Evolutionary conservation across 2,888 invertebrate species (phyloP), one percentile per base, ranked within the genome.

Genomic region (Microdon myrmicae): DNA sequence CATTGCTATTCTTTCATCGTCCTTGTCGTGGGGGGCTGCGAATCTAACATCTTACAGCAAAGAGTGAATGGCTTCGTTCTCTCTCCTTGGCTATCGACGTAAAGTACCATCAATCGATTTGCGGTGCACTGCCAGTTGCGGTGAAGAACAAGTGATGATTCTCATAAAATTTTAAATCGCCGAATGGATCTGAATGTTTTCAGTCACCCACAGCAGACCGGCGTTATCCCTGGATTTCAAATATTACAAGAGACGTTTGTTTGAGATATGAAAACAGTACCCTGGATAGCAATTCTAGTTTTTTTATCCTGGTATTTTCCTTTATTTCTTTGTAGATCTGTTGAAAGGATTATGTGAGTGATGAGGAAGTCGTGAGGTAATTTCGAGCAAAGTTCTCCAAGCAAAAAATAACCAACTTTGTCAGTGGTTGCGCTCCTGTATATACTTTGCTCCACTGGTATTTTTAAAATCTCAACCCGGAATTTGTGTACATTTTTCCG

Each of bases 101-200:
- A 10, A 38, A 51, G 58, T 38, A 64, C 53, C 64, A 64, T 58
- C 64, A 58, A 58, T 64, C 64, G 64, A 64, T 64, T 64, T 58
- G 64, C 37, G 51, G 58, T 43, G 10, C 26, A 51, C 41, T 37
- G 51, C 43, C 64, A 51, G 51, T 58, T 64, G 58, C 58, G 64
- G 64, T 53, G 43, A 43, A 47, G 51, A 64, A 58, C 53, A 64
- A 64, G 64, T 64, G 64, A 64, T 58, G 64, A 53, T 64, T 58
- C 64, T 58, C 64, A 64, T 64, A 53, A 64, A 64, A 64, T 64
- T 58, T 64, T 64, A 64, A 64, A 64, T 49, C 25, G 31, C 23
- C 45, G 34, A 41, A 51, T 13, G 47, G 32, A 28, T 51, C 35
- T 45, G 58, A 37, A 47, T 32, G 34, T 43, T 35, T 47, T 47